A percentile compares a stretch with the other conserved stretches of the same genome.
phyloP scores from a whole-genome alignment of 1,140 invertebrate genomes.

The Lasioglossum baleicum region DNA sequence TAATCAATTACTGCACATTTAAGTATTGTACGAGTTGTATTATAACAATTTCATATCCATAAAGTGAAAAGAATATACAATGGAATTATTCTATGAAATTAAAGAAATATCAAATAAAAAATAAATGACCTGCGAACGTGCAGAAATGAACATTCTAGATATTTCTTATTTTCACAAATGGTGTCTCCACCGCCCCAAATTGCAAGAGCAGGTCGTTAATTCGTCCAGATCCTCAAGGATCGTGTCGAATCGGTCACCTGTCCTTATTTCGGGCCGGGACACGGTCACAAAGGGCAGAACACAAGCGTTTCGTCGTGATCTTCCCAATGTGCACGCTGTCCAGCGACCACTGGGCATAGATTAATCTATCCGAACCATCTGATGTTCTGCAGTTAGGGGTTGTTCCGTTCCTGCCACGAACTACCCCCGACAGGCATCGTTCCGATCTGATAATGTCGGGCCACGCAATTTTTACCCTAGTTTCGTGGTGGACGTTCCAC shows the following conservation, averaged over 20 bases:
- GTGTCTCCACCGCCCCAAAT: too few relatives aligned
- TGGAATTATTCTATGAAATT: too few relatives aligned
- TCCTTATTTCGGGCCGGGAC: conserved; percentile 21
- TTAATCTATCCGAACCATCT: conserved; percentile 47
- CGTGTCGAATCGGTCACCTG: conserved; percentile 22
- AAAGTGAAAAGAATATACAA: too few relatives aligned
- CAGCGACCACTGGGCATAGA: conserved; percentile 16
- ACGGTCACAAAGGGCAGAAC: conserved; percentile 2
- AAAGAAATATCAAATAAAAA: too few relatives aligned
- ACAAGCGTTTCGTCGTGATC: conserved; percentile 23
- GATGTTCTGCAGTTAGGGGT: conserved; percentile 40
- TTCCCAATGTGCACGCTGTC: not conserved
- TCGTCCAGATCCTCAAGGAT: not conserved
- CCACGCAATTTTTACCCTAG: conserved; percentile 42
- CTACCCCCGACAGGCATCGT: conserved; percentile 4
- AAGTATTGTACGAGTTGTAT: too few relatives aligned
- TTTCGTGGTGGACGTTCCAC: not conserved
- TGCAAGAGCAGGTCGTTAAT: not conserved
- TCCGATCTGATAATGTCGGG: conserved; percentile 26
- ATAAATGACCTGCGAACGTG: too few relatives aligned
- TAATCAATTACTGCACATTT: too few relatives aligned
- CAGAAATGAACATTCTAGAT: too few relatives aligned
- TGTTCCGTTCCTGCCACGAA: conserved; percentile 33
- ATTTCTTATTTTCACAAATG: too few relatives aligned
- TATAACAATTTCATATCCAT: too few relatives aligned